Evolutionary conservation across 2,113 vertebrate species (phyloP), one percentile per base, ranked within the genome.

Genomic region (Brachionichthys hirsutus): DNA sequence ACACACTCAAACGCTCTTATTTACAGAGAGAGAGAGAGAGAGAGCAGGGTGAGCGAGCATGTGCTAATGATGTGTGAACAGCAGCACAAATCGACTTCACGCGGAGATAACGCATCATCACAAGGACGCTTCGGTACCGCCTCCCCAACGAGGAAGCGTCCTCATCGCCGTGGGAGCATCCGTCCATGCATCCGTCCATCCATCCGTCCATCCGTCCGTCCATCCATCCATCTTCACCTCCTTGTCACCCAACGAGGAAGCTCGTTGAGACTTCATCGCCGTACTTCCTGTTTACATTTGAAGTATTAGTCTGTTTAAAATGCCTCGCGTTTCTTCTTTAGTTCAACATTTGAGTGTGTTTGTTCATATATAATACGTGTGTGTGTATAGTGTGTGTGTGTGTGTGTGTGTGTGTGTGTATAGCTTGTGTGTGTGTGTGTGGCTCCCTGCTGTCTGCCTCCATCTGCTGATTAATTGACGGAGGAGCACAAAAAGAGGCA

Each of bases 291-390:
- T 44, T 60, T 17, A 12, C 15, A 5, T 36, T 44, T 36, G 38
- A 46, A 18, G 41, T 22, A 9, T 63, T 12, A 3, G 54, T 36
- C 43, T 12, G 18, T 46, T 18, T 45, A 7, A 54, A 44, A 11
- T 1, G 30, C 53, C 41, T 48, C 54, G 60, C 8, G 54, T 81
- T 74, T 85, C 19, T 65, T 51, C 66, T 7, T 60, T 24, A 48
- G 56, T 60, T 77, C 64, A 59, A 72, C 73, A 65, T 67, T 52
- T 67, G 44, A 79, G 80, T 80, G 75, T 78, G 83, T 15, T n/a
- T n/a, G n/a, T n/a, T n/a, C 76, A 77, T 80, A 73, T 80, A 75
- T 55, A 62, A 66, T 52, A 22, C 42, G 20, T 30, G 30, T 51
- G 20, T 44, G n/a, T 59, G 24, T 57, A 4, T 38, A 42, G 13